These are phyloP conservation scores for Ferdinandea cuprea DNA, from an alignment of 2,888 invertebrate species.

Conservation along the genomic window DNA sequence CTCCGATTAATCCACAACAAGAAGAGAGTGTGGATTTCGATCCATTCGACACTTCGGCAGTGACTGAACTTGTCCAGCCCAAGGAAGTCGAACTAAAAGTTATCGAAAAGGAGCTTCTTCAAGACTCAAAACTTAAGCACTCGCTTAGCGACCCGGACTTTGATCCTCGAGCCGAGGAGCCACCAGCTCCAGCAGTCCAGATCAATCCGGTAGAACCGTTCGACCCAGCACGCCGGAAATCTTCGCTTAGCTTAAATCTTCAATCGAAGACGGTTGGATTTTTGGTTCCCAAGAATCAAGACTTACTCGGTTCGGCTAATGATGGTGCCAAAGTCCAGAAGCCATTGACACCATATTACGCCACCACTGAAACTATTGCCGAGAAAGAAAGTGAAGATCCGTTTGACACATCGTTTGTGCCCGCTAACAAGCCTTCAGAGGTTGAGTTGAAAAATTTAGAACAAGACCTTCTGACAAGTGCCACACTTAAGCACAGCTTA, in stretches of 20 bases:
- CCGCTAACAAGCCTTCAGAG: constrained; percentile 89
- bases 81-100: constrained; percentile 91
- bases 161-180: constrained; percentile 88
- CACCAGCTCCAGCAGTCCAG: constrained; percentile 69
- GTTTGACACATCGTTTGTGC: constrained; percentile 94
- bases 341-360: constrained; percentile 92
- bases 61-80: constrained; percentile 88
- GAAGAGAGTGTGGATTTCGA: constrained; percentile 86
- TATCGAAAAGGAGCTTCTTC: constrained; percentile 90
- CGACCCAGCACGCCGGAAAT: constrained; percentile 84
- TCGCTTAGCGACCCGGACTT: constrained; percentile 91
- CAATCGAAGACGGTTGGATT: constrained; percentile 86
- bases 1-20: constrained; percentile 86
- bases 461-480: constrained; percentile 86
- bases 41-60: constrained; percentile 93
- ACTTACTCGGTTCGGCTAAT: constrained; percentile 85
- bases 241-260: constrained; percentile 86
- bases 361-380: constrained; percentile 81
- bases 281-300: constrained; percentile 84
- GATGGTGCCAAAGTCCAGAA: constrained; percentile 87
- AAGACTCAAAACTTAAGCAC: constrained; percentile 84
- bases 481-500: constrained; percentile 84
- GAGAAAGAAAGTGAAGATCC: constrained; percentile 88
- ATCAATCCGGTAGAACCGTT: constrained; percentile 75
- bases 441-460: constrained; percentile 91